phyloP scores from a whole-genome alignment of 1,140 invertebrate genomes.

The Eumaeus atala region DNA sequence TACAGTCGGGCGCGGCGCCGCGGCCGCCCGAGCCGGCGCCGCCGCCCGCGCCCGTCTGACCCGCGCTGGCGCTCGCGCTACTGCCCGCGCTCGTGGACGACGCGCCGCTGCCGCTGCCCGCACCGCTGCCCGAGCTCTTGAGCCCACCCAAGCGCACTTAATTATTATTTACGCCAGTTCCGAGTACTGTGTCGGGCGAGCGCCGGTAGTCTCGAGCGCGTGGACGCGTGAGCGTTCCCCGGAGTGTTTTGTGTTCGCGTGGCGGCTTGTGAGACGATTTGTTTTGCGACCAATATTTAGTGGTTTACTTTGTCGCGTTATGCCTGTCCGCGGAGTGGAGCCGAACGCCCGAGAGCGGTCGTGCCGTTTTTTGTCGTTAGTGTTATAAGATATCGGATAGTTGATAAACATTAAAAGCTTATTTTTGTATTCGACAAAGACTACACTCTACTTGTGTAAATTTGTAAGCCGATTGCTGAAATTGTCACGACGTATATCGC shows the following conservation, averaged over 20 bases:
- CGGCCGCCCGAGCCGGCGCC: slow-evolving; percentile 50
- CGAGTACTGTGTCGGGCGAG: slow-evolving; percentile 45
- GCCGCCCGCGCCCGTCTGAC: slow-evolving; percentile 56
- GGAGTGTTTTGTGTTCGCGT: slow-evolving; percentile 63
- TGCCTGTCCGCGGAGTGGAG: slow-evolving; percentile 40
- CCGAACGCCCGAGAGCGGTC: slow-evolving; percentile 48
- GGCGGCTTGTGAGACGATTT: slow-evolving; percentile 62
- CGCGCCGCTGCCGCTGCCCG: slow-evolving; percentile 66
- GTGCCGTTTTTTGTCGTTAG: slow-evolving; percentile 61
- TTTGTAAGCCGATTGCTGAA: slow-evolving; percentile 49
- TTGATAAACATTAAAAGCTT: slow-evolving; percentile 67
- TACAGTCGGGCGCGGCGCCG: slow-evolving; percentile 84
- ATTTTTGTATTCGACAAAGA: slow-evolving; percentile 72
- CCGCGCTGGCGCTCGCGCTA: slow-evolving; percentile 67
- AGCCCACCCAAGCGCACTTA: slow-evolving; percentile 68
- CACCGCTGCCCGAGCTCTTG: slow-evolving; percentile 66
- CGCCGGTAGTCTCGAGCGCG: slow-evolving; percentile 48
- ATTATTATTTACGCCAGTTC: slow-evolving; percentile 66
- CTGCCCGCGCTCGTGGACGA: slow-evolving; percentile 59
- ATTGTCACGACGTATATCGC: slow-evolving; percentile 33
- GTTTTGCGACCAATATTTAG: slow-evolving; percentile 59
- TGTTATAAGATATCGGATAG: slow-evolving; percentile 65
- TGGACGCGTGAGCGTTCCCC: slow-evolving; percentile 54
- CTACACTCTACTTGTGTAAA: slow-evolving; percentile 60
- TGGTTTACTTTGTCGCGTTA: slow-evolving; percentile 40